A percentile compares a stretch with the other conserved stretches of the same genome.
phyloP scores from a whole-genome alignment of 1,140 invertebrate species.

The Drosophila sproati region DNA sequence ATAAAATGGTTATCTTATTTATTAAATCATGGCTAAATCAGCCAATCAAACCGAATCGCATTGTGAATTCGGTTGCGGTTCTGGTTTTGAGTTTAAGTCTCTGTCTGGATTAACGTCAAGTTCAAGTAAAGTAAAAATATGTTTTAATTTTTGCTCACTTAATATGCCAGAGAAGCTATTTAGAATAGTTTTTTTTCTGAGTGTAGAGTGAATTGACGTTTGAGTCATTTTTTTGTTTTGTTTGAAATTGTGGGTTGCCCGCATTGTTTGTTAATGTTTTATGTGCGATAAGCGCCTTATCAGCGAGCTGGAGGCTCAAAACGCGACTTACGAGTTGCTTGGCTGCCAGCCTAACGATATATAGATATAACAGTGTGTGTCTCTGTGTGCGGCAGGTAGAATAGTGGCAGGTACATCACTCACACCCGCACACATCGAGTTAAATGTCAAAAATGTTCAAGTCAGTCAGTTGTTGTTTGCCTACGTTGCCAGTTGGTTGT shows the following conservation, averaged over 20 bases:
- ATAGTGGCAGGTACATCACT: no score
- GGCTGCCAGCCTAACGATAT: slow-evolving; percentile 4
- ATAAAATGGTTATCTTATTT: no score
- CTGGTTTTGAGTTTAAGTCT: no score
- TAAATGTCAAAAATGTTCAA: slow-evolving; percentile 3
- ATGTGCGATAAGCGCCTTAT: slow-evolving; percentile 21
- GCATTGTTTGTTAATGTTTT: slow-evolving; percentile 30
- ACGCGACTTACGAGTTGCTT: neutral
- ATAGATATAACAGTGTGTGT: neutral
- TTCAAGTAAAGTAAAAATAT: no score
- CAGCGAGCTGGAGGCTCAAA: neutral
- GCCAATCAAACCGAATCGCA: no score
- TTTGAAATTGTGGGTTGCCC: slow-evolving; percentile 10
- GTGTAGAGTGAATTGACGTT: neutral
- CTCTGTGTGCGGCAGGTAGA: neutral
- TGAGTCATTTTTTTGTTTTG: slow-evolving; percentile 27
- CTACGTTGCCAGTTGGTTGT: neutral
- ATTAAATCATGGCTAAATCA: no score
- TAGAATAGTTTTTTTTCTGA: neutral
- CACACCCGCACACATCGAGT: neutral
- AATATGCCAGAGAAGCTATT: no score
- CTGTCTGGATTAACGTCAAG: no score
- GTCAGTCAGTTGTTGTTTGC: slow-evolving; percentile 16
- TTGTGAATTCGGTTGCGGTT: no score
- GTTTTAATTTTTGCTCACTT: no score